Evolutionary conservation across 2,113 vertebrate genomes (phyloP), one percentile per base, ranked within the genome.

Genomic region (Hyperoodon ampullatus): DNA sequence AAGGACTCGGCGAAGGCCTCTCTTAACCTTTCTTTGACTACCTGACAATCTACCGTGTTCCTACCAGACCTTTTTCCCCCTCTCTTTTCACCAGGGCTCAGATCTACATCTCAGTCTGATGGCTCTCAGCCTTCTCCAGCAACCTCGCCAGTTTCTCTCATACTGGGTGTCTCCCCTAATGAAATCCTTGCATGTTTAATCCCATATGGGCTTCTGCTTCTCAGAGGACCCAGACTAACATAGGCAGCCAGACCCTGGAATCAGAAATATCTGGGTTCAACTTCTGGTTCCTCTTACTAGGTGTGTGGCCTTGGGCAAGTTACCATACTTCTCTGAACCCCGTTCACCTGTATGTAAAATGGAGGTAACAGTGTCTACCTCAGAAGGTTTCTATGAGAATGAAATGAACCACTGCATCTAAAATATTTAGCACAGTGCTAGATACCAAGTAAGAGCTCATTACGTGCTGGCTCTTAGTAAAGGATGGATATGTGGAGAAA

Each of bases 221-320:
- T 95, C 84, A 81, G 63, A 94, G 44, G 24, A 88, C 10, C 47
- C 35, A 84, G 42, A 86, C 8, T 60, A 86, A 61, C 19, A 71
- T 55, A 66, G 81, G 60, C 85, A 61, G 35, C 78, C 35, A 74
- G 35, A 81, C 5, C 71, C 47, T 82, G 42, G 42, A 88, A 68
- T 96, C 81, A 90, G 82, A 97, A 97, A 75, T 42, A 80, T 63
- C 74, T 85, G 66, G 42, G 47, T 93, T 93, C 66, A 82, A 90
- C 77, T 91, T 14, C 82, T 66, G 10, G 26, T 47, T 94, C 77
- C 30, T 81, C 61, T 97, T 66, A 61, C 66, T 75, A 71, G 66
- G 30, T 85, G 33, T 66, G 60, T 80, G 53, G 33, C 53, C 80
- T 95, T 95, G 60, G 60, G 55, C 30, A 92, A 74, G 26, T 87